phyloP scores from a whole-genome alignment of 64 coral and sea anemone genomes.

The Montipora foliosa region DNA sequence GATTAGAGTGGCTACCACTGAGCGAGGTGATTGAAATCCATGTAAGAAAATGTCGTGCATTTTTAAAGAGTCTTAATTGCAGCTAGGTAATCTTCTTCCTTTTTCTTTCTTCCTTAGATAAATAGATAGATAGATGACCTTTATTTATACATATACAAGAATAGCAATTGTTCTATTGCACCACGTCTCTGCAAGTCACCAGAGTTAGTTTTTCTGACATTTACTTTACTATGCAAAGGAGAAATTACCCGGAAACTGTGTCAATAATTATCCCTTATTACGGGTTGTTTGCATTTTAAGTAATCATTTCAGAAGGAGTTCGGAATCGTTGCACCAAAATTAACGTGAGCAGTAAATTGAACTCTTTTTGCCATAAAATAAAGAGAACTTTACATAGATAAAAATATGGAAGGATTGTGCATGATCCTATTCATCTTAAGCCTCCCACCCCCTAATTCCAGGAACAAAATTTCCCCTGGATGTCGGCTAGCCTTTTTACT shows the following conservation, averaged over 20 bases:
- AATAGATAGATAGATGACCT: too few relatives aligned
- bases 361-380: too few relatives aligned
- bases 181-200: too few relatives aligned
- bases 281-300: too few relatives aligned
- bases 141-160: too few relatives aligned
- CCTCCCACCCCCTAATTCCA: not conserved
- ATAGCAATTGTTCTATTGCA: too few relatives aligned
- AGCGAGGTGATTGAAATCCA: not conserved
- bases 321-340: not conserved
- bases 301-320: not conserved
- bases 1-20: not conserved
- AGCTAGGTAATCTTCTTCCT: too few relatives aligned
- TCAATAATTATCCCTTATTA: not conserved
- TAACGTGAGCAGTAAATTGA: too few relatives aligned
- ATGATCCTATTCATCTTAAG: not conserved
- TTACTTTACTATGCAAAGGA: not conserved
- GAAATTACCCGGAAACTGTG: not conserved
- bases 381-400: not conserved
- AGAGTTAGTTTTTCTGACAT: not conserved
- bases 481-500: too few relatives aligned
- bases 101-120: too few relatives aligned
- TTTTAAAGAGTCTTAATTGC: not conserved
- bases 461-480: not conserved
- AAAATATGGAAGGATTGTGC: not conserved
- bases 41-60: not conserved